Evolutionary conservation across 2,888 invertebrate genomes (phyloP), one percentile per base, ranked within the genome.

Genomic region (Mechanitis mazaeus): DNA sequence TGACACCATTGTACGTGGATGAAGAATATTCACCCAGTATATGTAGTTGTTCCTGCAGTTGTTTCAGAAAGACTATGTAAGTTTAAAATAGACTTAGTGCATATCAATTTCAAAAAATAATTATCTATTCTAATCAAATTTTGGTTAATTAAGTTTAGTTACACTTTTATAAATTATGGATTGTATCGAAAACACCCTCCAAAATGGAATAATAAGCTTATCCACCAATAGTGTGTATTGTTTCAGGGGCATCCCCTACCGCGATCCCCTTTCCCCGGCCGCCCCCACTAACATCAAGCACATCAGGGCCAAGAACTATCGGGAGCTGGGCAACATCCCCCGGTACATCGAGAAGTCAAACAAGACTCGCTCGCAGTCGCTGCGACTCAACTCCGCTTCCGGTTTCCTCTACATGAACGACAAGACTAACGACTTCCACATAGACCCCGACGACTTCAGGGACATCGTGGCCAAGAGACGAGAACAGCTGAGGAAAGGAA

Each of bases 341-440:
- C 81, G 90, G 1, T 85, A 84, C 77, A 88, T 87, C 31, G 91
- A 91, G 65, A 89, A 87, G 64, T 75, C 85, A 0, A 75, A 82
- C 2, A 87, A 85, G 45, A 80, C 79, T 69, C 74, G 81, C 0
- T 89, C 90, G 0, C 90, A 90, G 55, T 84, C 90, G 0, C 72
- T 91, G 0, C 74, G 91, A 1, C 83, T 91, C 0, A 90, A 90
- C 71, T 91, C 91, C 0, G 91, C 91, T 0, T 91, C 91, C 0
- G 91, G 91, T 0, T 87, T 90, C 68, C 73, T 91, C 1, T 90
- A 88, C 67, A 91, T 91, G 91, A 91, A 90, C 76, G 91, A 91
- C 0, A 86, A 80, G 58, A 74, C 81, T 2, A 88, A 89, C 70
- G 91, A 91, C 56, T 91, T 91, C 74, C 85, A 88, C 71, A 68